Evolutionary conservation across 2,113 vertebrate genomes (phyloP).

Genomic region (Triplophysa rosa): DNA sequence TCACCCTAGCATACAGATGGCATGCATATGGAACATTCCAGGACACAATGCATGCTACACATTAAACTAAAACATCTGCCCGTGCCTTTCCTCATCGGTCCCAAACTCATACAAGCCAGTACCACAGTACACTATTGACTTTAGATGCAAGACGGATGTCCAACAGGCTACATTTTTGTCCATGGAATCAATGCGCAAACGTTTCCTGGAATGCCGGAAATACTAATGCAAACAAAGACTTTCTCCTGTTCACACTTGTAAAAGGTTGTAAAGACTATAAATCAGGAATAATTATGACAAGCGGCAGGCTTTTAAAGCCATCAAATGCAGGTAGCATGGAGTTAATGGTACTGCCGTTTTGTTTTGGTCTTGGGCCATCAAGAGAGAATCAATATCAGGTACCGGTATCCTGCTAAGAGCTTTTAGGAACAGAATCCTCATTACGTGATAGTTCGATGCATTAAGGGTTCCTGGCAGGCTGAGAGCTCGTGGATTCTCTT

Average conservation of each 20-base stretch:
- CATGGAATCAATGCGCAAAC: not conserved
- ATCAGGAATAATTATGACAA: constrained; percentile 7
- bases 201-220: constrained; percentile 49
- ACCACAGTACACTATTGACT: not conserved
- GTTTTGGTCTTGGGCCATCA: constrained; percentile 48
- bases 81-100: constrained; percentile 11
- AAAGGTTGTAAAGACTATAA: constrained; percentile 21
- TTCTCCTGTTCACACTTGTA: constrained; percentile 4
- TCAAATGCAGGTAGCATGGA: constrained; percentile 43
- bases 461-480: constrained; percentile 50
- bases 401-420: constrained; percentile 53
- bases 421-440: constrained; percentile 69
- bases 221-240: constrained; percentile 48
- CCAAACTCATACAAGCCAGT: not conserved
- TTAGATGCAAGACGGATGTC: not conserved
- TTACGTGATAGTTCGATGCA: constrained; percentile 53
- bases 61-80: constrained; percentile 22
- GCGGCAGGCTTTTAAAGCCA: constrained; percentile 34
- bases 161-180: not conserved
- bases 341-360: constrained; percentile 57
- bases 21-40: not conserved
- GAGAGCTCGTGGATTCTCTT: not conserved
- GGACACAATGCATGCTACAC: not conserved
- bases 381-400: constrained; percentile 59
- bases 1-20: not conserved